Percentiles rank a stretch among this genome's conserved stretches.
phyloP scores from a whole-genome alignment of 2,888 invertebrate genomes.

The Falcaria lacertinaria region DNA sequence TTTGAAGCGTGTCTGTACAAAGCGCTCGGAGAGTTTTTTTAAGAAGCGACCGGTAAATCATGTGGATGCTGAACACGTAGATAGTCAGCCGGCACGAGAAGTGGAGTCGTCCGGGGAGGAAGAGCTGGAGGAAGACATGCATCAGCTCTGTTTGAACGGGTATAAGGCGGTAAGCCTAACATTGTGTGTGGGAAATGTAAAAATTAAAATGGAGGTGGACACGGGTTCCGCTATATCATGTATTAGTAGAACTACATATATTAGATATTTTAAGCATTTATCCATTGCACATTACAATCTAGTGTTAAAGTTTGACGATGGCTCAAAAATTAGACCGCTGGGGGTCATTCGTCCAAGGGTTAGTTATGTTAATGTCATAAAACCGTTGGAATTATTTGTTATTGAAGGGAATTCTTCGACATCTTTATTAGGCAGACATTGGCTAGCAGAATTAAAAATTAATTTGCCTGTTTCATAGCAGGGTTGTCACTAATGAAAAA shows the following conservation, averaged over 20 bases:
- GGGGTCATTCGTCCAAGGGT: conserved; percentile 12
- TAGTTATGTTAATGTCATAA: background rate
- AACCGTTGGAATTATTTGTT: conserved; percentile 10
- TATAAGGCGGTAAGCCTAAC: conserved; percentile 17
- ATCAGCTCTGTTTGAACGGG: conserved; percentile 11
- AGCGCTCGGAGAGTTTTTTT: too few species aligned
- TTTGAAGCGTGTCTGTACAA: conserved; percentile 9
- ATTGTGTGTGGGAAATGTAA: conserved; percentile 8
- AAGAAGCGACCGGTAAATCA: too few species aligned
- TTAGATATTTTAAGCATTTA: conserved; percentile 6
- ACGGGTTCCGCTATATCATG: conserved; percentile 23
- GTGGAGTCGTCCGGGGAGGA: background rate
- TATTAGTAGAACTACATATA: conserved; percentile 17
- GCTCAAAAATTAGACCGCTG: conserved; percentile 10
- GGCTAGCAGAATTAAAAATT: conserved; percentile 12
- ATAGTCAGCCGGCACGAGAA: background rate
- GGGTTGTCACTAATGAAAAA: too few species aligned
- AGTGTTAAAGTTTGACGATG: conserved; percentile 14
- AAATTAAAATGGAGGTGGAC: conserved; percentile 21
- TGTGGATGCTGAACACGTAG: background rate
- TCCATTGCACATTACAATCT: conserved; percentile 7
- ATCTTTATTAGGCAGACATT: conserved; percentile 15
- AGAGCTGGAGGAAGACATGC: conserved; percentile 5
- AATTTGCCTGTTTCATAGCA: background rate
- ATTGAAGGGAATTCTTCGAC: conserved; percentile 14